Percentiles rank a stretch among this genome's conserved stretches.
Conservation (phyloP, 2,797 vertebrate genomes). For the Pseudomugil tenellus region DNA sequence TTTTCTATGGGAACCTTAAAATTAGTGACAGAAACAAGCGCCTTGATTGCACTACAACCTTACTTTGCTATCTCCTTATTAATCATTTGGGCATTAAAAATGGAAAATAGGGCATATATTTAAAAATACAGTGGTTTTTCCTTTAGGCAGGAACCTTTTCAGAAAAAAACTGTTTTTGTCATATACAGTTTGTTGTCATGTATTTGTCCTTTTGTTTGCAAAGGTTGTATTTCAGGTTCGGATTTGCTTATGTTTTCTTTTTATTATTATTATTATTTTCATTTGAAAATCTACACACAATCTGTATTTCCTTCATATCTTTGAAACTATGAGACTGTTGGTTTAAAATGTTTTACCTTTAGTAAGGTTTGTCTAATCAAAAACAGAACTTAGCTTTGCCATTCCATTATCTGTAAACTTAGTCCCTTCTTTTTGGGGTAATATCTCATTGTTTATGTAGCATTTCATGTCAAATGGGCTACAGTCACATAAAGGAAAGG, state of each 20-base stretch:
- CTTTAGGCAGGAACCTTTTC: constrained; percentile 50
- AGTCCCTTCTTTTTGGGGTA: constrained; percentile 24
- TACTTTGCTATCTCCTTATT: neutral
- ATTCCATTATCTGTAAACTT: constrained; percentile 23
- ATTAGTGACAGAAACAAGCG: neutral
- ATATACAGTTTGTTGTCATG: neutral
- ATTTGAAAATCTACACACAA: neutral
- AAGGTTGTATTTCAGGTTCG: neutral
- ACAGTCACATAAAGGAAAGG: constrained; percentile 28
- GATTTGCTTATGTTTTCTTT: neutral
- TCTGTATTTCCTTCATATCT: neutral
- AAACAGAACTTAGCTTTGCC: constrained; percentile 8
- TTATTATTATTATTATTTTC: neutral
- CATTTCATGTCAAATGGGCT: constrained; percentile 50
- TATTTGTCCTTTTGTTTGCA: constrained; percentile 3
- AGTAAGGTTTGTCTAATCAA: neutral
- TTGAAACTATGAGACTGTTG: neutral
- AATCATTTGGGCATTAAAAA: neutral
- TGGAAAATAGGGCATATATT: neutral
- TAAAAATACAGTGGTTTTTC: neutral
- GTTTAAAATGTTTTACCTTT: neutral
- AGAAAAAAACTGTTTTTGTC: constrained; percentile 15
- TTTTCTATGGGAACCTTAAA: neutral
- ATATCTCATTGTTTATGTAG: constrained; percentile 56
- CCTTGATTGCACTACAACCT: neutral